Evolutionary conservation across 2,113 vertebrate genomes (phyloP), one percentile per base, ranked within the genome.

Genomic region (Theristicus caerulescens): DNA sequence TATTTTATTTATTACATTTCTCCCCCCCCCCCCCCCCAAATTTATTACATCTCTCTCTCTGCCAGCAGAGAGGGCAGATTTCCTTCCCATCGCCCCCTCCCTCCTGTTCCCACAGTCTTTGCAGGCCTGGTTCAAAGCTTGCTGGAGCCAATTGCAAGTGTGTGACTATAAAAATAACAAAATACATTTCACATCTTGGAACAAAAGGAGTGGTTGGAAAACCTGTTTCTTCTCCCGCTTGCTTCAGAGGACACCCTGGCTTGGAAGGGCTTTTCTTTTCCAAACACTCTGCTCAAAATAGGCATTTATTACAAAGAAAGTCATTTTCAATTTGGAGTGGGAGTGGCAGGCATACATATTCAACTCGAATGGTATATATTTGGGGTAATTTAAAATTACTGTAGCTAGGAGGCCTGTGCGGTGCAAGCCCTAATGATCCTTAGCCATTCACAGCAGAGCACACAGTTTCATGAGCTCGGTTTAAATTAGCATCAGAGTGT

Each of bases 221-320:
- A 59, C 61, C 44, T 69, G 36, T 40, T 89, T 71, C 86, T 96
- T 65, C 61, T 96, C 77, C 65, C 69, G 82, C 65, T 59, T 82
- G 64, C 86, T 96, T 67, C 47, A 55, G 73, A 94, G 94, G 73
- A 92, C 65, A 89, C 36, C 52, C 69, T 79, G 86, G 69, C 73
- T 71, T 78, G 52, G 65, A 84, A 96, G 80, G 88, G 65, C 70
- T 95, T 94, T 95, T 96, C 74, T 97, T 85, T 74, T 67, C 78
- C 81, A 79, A 84, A 69, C 47, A 29, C 42, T 47, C 46, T 15
- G 44, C 69, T 81, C 16, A 4, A 84, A 96, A 93, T 72, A 86
- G n/a, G 64, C 31, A 15, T 78, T 86, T 90, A 49, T 84, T 94
- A 61, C 36, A 46, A 86, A 92, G 69, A 91, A 82, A 72, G 82